Base-by-base conservation (phyloP, 1,140 invertebrate genomes). In the Aricia agestis region DNA sequence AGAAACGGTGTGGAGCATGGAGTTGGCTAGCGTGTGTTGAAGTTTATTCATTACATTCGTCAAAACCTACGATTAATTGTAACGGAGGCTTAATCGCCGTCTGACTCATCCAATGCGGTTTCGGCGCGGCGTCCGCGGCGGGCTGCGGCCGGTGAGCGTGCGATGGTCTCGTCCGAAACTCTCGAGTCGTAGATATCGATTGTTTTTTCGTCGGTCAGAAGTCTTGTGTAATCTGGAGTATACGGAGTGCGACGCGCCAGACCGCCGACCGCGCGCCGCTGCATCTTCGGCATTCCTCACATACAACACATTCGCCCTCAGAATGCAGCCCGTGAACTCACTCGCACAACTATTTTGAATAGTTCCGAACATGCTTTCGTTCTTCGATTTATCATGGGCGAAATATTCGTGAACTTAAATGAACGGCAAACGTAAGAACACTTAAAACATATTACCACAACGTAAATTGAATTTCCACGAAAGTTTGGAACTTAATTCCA, bases 91-190 rank as follows among this genome's bases (percentile, higher is more conserved):
- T 84, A n/a, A n/a, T 81, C 80, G 78, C 83, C 86, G 82, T 86
- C 88, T 91, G 87, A 91, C 88, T 89, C 87, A 89, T 91, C 88
- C 87, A 88, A 87, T 79, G 82, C 82, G 82, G 81, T 79, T 82
- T 69, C 84, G 86, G 85, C 79, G 76, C 85, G 85, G 85, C 85
- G 84, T 78, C 75, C 80, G 78, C 80, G 83, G 17, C 82, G 84
- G 73, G 80, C 76, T 69, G 67, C 82, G 68, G 68, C 77, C 74
- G 84, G 83, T 87, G 82, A 77, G 71, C 74, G 69, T 75, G 78
- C 19, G 52, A 61, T 61, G 18, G 58, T 69, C 7, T 13, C 59
- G 15, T 58, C 6, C 18, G 10, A 63, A 59, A 63, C 10, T 17
- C 18, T 63, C 19, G 58, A 17, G 7, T 25, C 18, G 18, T 63